Conservation (phyloP, 2,797 vertebrate species). For the Distichodus sexfasciatus region DNA sequence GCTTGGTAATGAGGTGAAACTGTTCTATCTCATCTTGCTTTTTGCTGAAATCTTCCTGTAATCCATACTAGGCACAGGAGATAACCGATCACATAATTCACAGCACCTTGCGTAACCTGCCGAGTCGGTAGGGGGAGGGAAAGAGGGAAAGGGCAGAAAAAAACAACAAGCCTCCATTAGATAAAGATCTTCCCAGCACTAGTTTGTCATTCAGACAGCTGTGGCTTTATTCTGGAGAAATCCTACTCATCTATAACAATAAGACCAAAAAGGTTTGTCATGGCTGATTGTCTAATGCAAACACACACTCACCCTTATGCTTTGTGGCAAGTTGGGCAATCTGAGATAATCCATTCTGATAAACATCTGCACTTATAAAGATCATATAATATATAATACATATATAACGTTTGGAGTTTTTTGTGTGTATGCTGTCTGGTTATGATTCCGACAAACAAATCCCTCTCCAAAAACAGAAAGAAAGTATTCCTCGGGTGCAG, state of each 20-base stretch:
- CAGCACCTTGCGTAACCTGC: conserved; percentile 39
- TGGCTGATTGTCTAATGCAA: conserved; percentile 21
- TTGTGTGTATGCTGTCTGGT: too few relatives aligned
- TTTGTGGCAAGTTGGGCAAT: not conserved
- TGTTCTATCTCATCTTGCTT: not conserved
- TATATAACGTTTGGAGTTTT: not conserved
- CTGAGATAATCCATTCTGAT: too few relatives aligned
- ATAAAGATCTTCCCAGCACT: conserved; percentile 43
- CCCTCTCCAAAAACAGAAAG: too few relatives aligned
- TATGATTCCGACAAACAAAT: not conserved
- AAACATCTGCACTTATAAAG: too few relatives aligned
- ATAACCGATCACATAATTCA: conserved; percentile 29
- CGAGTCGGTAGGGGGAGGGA: conserved; percentile 18
- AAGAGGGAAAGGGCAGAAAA: conserved; percentile 9
- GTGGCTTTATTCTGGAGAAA: conserved; percentile 31
- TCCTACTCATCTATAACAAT: conserved; percentile 26
- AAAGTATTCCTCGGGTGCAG: not conserved
- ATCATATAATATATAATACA: too few relatives aligned
- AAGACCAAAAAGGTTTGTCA: conserved; percentile 16
- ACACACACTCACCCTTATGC: not conserved
- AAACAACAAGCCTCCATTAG: conserved; percentile 30
- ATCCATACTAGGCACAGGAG: conserved; percentile 25
- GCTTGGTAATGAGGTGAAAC: conserved; percentile 17
- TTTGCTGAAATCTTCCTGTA: conserved; percentile 28
- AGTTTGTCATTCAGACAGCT: conserved; percentile 30